phyloP scores from a whole-genome alignment of 2,888 invertebrate species.

The Heteromurus nitidus region DNA sequence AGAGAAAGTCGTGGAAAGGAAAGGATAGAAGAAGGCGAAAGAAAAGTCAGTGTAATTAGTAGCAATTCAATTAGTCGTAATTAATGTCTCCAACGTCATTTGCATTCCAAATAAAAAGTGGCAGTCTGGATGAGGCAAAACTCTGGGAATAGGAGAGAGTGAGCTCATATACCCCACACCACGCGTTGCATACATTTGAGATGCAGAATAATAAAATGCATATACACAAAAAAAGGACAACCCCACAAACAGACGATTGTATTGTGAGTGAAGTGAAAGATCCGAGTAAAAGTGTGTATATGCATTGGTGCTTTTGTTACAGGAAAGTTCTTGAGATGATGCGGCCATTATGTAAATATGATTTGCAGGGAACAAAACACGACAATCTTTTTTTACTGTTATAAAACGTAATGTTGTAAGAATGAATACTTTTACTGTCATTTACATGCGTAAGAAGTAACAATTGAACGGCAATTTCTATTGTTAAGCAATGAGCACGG shows the following conservation, averaged over 20 bases:
- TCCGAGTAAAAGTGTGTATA: no score
- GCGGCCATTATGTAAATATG: constrained; percentile 67
- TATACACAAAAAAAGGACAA: neutral
- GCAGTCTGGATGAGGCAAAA: no score
- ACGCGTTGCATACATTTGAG: neutral
- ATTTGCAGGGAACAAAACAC: constrained; percentile 61
- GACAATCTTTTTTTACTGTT: constrained; percentile 47
- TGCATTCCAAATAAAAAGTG: constrained; percentile 71
- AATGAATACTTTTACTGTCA: constrained; percentile 55
- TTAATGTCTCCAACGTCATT: constrained; percentile 74
- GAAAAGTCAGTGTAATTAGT: constrained; percentile 74
- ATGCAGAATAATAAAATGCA: constrained; percentile 1
- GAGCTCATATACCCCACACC: neutral
- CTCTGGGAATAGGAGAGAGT: no score
- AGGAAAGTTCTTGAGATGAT: constrained; percentile 44
- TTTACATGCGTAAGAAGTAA: constrained; percentile 62
- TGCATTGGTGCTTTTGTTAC: no score
- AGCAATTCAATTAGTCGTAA: constrained; percentile 74
- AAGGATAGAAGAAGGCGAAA: constrained; percentile 67
- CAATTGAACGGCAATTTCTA: constrained; percentile 44
- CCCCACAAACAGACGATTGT: no score
- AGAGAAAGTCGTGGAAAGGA: constrained; percentile 57
- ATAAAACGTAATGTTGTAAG: constrained; percentile 36
- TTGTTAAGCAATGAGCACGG: constrained; percentile 55
- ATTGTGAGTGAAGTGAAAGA: no score